Conservation (phyloP, 2,888 invertebrate species). For the Ichneumoninae sp. region DNA sequence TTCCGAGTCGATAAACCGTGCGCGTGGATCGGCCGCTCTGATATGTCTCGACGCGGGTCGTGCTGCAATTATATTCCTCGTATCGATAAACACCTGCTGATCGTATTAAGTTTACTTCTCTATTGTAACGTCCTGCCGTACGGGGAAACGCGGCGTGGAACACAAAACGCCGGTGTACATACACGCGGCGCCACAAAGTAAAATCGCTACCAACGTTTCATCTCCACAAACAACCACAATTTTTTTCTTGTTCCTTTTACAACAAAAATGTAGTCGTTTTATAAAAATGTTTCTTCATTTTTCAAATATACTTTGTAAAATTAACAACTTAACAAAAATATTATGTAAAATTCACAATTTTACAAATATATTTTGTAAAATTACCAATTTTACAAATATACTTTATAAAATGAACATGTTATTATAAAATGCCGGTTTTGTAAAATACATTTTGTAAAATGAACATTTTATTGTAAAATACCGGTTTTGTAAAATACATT, state of each 20-base stretch:
- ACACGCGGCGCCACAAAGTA: background rate
- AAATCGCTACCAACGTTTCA: background rate
- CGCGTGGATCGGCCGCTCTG: background rate
- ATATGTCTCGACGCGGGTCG: slow-evolving; percentile 6
- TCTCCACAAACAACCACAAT: background rate
- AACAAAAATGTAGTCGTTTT: too few relatives aligned
- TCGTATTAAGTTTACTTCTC: background rate
- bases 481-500: too few relatives aligned
- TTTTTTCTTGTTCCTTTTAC: background rate
- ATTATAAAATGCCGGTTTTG: too few relatives aligned
- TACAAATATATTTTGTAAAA: too few relatives aligned
- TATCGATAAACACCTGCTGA: slow-evolving; percentile 4
- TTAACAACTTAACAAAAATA: too few relatives aligned
- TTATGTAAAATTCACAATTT: too few relatives aligned
- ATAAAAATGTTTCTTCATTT: too few relatives aligned
- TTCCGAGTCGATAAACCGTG: slow-evolving; percentile 3
- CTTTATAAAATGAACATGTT: too few relatives aligned
- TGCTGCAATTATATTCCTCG: background rate
- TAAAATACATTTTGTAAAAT: too few relatives aligned
- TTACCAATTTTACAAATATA: too few relatives aligned
- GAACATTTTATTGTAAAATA: too few relatives aligned
- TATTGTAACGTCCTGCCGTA: background rate
- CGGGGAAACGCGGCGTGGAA: background rate
- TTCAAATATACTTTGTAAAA: too few relatives aligned
- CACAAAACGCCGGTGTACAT: background rate